Evolutionary conservation across 2,113 vertebrate species (phyloP).

Genomic region (Gavialis gangeticus): DNA sequence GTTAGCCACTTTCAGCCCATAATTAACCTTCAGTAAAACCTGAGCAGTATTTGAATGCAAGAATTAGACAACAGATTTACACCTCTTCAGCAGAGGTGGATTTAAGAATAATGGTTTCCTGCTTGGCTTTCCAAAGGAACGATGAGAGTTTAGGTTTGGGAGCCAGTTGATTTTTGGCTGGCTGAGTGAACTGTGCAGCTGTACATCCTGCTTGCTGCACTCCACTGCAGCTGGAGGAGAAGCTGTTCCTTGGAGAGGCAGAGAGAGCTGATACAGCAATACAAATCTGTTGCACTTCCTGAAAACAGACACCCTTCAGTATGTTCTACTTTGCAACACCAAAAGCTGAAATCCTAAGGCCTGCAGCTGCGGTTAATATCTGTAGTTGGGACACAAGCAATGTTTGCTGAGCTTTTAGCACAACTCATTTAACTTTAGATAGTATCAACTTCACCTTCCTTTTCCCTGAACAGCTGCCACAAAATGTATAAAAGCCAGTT

Average conservation of each 20-base stretch:
- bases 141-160: neutral
- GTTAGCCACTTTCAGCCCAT: neutral
- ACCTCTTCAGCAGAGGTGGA: neutral
- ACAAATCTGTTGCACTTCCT: neutral
- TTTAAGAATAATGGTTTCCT: neutral
- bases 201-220: fast-evolving
- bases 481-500: neutral
- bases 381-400: neutral
- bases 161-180: neutral
- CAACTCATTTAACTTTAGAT: fast-evolving
- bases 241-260: neutral
- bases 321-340: neutral
- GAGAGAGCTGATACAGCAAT: neutral
- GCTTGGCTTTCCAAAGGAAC: fast-evolving
- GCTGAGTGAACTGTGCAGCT: neutral
- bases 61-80: neutral
- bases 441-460: neutral
- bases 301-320: neutral
- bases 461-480: neutral
- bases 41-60: neutral
- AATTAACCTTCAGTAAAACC: neutral
- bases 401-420: neutral
- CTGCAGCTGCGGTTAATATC: neutral
- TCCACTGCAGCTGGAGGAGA: neutral
- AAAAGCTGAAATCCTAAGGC: neutral